Percentiles rank a stretch among this genome's conserved stretches.
These are phyloP conservation scores for Ectemnius continuus DNA, from an alignment of 2,888 invertebrate genomes.

Conservation along the genomic window DNA sequence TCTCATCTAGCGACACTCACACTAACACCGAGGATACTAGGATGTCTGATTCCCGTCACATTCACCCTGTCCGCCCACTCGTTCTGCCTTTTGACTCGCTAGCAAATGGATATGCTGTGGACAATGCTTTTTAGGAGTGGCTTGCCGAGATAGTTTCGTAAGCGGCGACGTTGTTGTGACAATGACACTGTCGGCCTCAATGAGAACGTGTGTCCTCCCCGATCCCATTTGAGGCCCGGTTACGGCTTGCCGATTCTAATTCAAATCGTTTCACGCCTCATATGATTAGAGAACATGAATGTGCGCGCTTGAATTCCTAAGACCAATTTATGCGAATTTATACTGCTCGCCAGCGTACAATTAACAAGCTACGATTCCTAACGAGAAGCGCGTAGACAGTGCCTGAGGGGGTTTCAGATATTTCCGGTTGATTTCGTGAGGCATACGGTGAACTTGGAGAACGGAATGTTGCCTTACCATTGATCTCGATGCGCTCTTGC, in stretches of 20 bases:
- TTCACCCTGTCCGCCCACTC: background rate
- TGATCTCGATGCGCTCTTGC: constrained; percentile 84
- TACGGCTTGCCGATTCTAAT: background rate
- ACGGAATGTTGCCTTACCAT: constrained; percentile 80
- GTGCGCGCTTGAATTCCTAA: background rate
- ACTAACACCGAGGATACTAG: too few relatives aligned
- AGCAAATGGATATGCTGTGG: constrained; percentile 1
- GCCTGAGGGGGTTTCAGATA: too few relatives aligned
- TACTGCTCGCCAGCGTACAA: too few relatives aligned
- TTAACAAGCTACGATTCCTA: too few relatives aligned
- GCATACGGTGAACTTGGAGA: too few relatives aligned
- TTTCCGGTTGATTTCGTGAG: too few relatives aligned
- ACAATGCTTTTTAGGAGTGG: constrained; percentile 28
- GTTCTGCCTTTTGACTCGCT: constrained; percentile 8
- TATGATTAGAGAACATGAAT: background rate
- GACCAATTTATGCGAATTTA: too few relatives aligned
- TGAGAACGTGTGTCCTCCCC: background rate
- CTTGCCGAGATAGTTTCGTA: constrained; percentile 5
- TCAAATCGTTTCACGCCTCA: background rate
- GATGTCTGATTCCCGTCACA: too few relatives aligned
- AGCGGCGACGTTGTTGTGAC: constrained; percentile 1
- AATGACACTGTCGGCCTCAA: constrained; percentile 1
- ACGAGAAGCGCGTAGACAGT: too few relatives aligned
- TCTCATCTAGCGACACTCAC: too few relatives aligned
- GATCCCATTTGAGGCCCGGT: too few relatives aligned